phyloP scores from a whole-genome alignment of 2,113 vertebrate genomes.

The Psilopsiagon aurifrons region DNA sequence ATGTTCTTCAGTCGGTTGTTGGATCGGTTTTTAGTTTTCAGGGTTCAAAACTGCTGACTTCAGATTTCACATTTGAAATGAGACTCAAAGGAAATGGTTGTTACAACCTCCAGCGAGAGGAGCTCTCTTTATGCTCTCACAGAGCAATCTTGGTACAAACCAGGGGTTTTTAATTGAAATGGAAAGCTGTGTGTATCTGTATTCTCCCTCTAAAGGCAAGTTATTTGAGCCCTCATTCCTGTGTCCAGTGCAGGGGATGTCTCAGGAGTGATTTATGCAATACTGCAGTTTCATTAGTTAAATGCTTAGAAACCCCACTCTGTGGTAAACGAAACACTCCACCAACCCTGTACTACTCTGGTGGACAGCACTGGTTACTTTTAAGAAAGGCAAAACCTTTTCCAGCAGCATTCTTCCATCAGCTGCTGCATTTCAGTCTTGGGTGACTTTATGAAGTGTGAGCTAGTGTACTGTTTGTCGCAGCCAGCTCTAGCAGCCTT shows the following conservation, averaged over 20 bases:
- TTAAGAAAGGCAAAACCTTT: neutral
- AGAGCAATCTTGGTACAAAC: neutral
- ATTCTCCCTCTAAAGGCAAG: neutral
- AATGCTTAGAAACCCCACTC: neutral
- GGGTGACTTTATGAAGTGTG: neutral
- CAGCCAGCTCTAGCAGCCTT: neutral
- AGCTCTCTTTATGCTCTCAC: conserved; percentile 17
- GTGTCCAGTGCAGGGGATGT: neutral
- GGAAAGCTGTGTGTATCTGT: neutral
- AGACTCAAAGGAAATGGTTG: conserved; percentile 19
- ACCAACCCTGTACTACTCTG: rapidly evolving
- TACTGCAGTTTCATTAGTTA: conserved; percentile 3
- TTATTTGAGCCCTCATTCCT: neutral
- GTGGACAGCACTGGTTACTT: neutral
- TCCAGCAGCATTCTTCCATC: neutral
- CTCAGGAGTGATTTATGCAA: neutral
- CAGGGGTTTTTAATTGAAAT: neutral
- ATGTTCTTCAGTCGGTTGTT: neutral
- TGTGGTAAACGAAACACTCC: neutral
- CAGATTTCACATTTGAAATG: neutral
- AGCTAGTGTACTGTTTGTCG: too few species aligned
- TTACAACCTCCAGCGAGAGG: neutral
- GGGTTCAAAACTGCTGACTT: conserved; percentile 31
- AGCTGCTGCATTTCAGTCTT: neutral
- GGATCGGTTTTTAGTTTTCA: neutral